Percentiles rank a stretch among this genome's conserved stretches.
These are phyloP conservation scores for Tragulus kanchil DNA, from an alignment of 2,113 vertebrate genomes.

Conservation along the genomic window DNA sequence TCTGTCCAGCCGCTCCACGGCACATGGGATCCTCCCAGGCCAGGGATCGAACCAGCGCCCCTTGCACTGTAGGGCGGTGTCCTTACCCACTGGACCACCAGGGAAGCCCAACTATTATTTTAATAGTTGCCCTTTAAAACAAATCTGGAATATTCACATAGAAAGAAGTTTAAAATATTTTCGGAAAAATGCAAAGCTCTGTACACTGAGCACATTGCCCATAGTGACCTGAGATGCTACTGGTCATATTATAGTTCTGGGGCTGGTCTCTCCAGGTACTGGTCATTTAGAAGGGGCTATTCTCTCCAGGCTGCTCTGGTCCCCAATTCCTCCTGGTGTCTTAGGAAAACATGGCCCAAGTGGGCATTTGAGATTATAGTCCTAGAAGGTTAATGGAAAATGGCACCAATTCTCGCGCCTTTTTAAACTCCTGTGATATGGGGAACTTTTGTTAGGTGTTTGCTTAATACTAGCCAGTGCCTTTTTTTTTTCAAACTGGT, in stretches of 20 bases:
- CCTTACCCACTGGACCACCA: too few relatives aligned
- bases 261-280: background rate
- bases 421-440: background rate
- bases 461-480: background rate
- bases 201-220: background rate
- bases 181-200: background rate
- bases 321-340: background rate
- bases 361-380: background rate
- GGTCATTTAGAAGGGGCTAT: background rate
- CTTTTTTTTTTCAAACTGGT: background rate
- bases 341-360: background rate
- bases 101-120: too few relatives aligned
- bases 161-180: constrained; percentile 1
- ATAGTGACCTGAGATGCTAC: background rate
- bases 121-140: background rate
- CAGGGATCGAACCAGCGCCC: too few relatives aligned
- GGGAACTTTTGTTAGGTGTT: background rate
- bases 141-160: background rate
- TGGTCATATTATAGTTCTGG: background rate
- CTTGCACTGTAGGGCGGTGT: too few relatives aligned
- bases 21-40: too few relatives aligned
- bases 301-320: background rate
- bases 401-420: too few relatives aligned
- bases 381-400: background rate
- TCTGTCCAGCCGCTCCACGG: too few relatives aligned